phyloP scores from a whole-genome alignment of 2,888 invertebrate genomes.

The Mermis nigrescens region DNA sequence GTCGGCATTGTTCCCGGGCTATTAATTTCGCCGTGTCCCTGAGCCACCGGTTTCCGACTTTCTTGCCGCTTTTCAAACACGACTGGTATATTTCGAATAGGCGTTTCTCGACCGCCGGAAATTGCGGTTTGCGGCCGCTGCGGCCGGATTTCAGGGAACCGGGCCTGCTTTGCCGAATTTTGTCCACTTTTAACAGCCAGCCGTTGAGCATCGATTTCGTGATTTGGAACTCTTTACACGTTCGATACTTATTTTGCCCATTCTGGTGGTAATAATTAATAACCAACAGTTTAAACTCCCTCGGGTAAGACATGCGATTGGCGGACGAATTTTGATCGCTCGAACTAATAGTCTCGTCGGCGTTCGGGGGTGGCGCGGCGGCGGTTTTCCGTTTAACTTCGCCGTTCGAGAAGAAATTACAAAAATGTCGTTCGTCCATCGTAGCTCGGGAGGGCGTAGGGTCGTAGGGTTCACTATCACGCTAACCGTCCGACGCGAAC shows the following conservation, averaged over 20 bases:
- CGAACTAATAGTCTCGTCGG: neutral
- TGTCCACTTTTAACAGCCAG: conserved; percentile 23
- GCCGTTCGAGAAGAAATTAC: neutral
- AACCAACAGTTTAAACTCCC: conserved; percentile 28
- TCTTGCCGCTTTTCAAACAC: conserved; percentile 2
- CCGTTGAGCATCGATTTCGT: conserved; percentile 26
- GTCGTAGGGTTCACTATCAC: neutral
- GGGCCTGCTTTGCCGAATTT: conserved; percentile 20
- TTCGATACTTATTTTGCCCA: conserved; percentile 24
- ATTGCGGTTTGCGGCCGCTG: conserved; percentile 22
- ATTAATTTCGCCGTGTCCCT: conserved; percentile 20
- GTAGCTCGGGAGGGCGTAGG: neutral
- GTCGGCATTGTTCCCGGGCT: conserved; percentile 16
- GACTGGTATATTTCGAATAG: conserved; percentile 17
- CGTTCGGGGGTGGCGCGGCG: neutral
- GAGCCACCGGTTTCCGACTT: conserved; percentile 21
- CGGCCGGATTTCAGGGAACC: conserved; percentile 24
- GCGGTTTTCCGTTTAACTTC: neutral
- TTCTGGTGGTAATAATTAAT: conserved; percentile 21
- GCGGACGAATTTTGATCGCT: neutral
- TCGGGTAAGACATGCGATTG: conserved; percentile 23
- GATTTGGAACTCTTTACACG: conserved; percentile 19
- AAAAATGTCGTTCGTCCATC: no score
- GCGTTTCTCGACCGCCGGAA: conserved; percentile 21
- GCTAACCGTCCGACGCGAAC: neutral